A percentile compares a stretch with the other conserved stretches of the same genome.
Evolutionary conservation across 2,888 invertebrate genomes (phyloP).

Genomic region (Pteria penguin): DNA sequence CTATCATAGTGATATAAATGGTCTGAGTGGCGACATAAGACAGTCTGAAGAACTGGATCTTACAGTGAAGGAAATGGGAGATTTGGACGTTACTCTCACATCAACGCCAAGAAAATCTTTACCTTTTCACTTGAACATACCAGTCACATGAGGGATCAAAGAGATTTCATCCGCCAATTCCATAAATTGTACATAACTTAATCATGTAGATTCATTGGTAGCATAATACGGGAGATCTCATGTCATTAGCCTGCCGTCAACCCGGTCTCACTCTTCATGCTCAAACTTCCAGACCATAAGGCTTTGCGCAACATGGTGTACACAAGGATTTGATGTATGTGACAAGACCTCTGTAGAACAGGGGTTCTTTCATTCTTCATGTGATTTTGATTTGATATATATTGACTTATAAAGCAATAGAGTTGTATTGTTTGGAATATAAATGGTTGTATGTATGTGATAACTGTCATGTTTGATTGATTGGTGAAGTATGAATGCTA

Average conservation of each 20-base stretch:
- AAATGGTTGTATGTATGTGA: not conserved
- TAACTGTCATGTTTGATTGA: too few species aligned
- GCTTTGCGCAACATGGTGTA: slow-evolving; percentile 14
- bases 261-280: slow-evolving; percentile 16
- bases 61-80: slow-evolving; percentile 29
- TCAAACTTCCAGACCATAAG: slow-evolving; percentile 32
- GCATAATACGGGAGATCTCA: slow-evolving; percentile 31
- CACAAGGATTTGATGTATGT: not conserved
- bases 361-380: not conserved
- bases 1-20: slow-evolving; percentile 29
- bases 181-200: slow-evolving; percentile 5
- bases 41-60: slow-evolving; percentile 34
- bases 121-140: slow-evolving; percentile 34
- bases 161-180: too few species aligned
- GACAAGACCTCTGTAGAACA: slow-evolving; percentile 8
- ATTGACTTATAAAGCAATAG: slow-evolving; percentile 7
- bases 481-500: too few species aligned
- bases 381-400: not conserved
- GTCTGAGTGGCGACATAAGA: slow-evolving; percentile 25
- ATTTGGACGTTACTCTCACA: slow-evolving; percentile 37
- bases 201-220: slow-evolving; percentile 5
- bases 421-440: not conserved
- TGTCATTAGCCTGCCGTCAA: slow-evolving; percentile 1
- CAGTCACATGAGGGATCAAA: slow-evolving; percentile 23
- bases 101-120: slow-evolving; percentile 34